These are phyloP conservation scores for Drosophila orosa DNA, from an alignment of 1,140 invertebrate genomes.

Conservation along the genomic window DNA sequence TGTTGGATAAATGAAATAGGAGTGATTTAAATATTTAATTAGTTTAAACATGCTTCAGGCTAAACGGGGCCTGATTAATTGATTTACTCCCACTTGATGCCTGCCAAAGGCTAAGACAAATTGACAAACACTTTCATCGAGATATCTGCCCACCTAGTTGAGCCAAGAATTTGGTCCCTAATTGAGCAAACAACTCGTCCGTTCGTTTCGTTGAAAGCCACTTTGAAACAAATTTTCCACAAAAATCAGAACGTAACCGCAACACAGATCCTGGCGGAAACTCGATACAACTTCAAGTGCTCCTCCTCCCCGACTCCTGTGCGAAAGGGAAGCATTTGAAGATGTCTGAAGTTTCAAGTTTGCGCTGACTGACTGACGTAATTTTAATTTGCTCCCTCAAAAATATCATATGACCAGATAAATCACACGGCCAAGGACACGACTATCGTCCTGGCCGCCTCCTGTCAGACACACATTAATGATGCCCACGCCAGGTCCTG, in stretches of 20 bases:
- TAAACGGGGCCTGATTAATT: not conserved
- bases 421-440: slow-evolving; percentile 58
- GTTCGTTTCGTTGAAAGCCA: not conserved
- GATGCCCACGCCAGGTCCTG: slow-evolving; percentile 40
- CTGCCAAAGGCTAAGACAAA: not conserved
- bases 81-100: not conserved
- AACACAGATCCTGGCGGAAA: slow-evolving; percentile 16
- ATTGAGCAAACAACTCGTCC: slow-evolving; percentile 38
- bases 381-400: slow-evolving; percentile 52
- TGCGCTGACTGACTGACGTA: slow-evolving; percentile 48
- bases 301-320: not conserved
- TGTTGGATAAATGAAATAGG: not conserved
- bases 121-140: slow-evolving; percentile 6
- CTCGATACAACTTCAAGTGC: slow-evolving; percentile 53
- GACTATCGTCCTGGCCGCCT: slow-evolving; percentile 5
- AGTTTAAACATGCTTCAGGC: not conserved
- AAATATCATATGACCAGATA: slow-evolving; percentile 64
- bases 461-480: slow-evolving; percentile 36
- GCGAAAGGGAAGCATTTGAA: slow-evolving; percentile 28
- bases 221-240: slow-evolving; percentile 27
- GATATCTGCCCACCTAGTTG: slow-evolving; percentile 6
- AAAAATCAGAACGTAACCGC: slow-evolving; percentile 45
- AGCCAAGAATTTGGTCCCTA: slow-evolving; percentile 4
- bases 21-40: slow-evolving; percentile 23
- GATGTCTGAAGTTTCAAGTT: slow-evolving; percentile 52